Evolutionary conservation across 2,113 vertebrate genomes (phyloP).

Genomic region (Hemicordylus capensis): DNA sequence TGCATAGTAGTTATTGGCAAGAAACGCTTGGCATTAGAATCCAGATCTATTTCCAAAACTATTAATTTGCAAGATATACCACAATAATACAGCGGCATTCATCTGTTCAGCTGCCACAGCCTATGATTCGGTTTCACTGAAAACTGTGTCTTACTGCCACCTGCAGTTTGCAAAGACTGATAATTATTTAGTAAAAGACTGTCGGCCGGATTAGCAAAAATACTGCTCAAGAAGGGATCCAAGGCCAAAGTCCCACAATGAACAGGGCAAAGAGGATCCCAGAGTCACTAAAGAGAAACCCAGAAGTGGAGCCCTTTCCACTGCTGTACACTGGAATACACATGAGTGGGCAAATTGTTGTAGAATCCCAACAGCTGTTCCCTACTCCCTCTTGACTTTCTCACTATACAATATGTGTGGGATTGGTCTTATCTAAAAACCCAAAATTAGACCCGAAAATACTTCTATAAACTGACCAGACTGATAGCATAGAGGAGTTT

Average conservation of each 20-base stretch:
- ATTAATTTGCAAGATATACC: background rate
- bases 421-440: background rate
- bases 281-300: background rate
- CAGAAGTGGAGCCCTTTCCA: background rate
- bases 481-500: too few relatives aligned
- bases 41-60: background rate
- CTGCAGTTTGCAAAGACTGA: background rate
- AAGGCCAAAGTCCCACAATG: background rate
- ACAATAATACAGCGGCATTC: background rate
- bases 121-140: background rate
- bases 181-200: background rate
- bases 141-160: conserved; percentile 22
- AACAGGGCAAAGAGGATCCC: background rate
- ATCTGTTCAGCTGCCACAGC: background rate
- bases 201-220: background rate
- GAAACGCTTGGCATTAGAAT: background rate
- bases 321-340: background rate
- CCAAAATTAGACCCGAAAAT: too few relatives aligned
- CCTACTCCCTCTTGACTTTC: background rate
- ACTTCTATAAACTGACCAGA: background rate
- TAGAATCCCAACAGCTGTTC: background rate
- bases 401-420: too few relatives aligned
- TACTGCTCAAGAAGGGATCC: background rate
- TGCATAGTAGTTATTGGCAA: background rate
- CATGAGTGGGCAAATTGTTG: background rate